phyloP scores from a whole-genome alignment of 2,113 vertebrate genomes.

The Todiramphus chloris region DNA sequence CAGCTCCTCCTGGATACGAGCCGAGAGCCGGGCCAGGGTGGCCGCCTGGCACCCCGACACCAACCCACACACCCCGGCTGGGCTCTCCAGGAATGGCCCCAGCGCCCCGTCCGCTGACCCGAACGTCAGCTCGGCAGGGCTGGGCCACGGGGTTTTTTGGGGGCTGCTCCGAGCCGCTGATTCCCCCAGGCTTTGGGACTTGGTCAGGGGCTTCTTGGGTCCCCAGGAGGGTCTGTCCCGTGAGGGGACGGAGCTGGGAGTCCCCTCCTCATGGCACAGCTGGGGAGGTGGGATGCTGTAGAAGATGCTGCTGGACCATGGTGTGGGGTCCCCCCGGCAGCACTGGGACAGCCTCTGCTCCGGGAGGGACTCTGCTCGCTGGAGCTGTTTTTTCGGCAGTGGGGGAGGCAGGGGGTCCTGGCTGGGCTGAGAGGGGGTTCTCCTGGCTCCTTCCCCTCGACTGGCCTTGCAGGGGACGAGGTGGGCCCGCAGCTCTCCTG shows the following conservation, averaged over 20 bases:
- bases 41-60: constrained; percentile 67
- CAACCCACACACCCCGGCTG: neutral
- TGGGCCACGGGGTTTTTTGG: rapidly evolving
- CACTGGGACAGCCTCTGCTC: neutral
- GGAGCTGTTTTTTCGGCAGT: constrained; percentile 78
- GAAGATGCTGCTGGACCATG: neutral
- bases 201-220: neutral
- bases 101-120: constrained; percentile 55
- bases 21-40: constrained; percentile 49
- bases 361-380: constrained; percentile 74
- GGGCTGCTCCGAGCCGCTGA: neutral
- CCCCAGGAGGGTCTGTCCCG: neutral
- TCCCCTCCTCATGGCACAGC: rapidly evolving
- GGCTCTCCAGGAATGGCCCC: constrained; percentile 29
- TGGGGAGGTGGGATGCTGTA: neutral
- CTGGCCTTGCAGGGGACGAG: constrained; percentile 55
- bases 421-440: rapidly evolving
- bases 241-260: neutral
- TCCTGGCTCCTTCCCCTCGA: neutral
- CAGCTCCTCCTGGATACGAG: constrained; percentile 30
- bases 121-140: constrained; percentile 56
- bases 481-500: constrained; percentile 53
- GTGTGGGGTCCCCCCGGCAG: rapidly evolving
- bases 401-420: constrained; percentile 67
- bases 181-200: constrained; percentile 33